Conservation (phyloP, 2,888 invertebrate genomes). For the Troides aeacus region DNA sequence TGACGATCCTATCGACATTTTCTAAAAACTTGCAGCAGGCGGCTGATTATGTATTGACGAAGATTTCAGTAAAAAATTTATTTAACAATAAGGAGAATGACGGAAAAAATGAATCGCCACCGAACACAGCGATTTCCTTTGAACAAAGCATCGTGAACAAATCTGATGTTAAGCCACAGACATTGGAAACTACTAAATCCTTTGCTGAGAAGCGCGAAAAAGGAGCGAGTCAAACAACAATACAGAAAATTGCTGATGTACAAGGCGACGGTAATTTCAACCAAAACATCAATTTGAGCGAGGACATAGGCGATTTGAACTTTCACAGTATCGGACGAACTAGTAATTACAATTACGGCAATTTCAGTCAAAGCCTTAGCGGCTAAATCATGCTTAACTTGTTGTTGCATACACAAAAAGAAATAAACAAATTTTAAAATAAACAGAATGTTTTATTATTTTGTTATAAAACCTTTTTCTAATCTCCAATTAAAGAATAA, state of each 20-base stretch:
- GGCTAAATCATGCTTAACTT: neutral
- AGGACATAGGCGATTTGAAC: constrained; percentile 18
- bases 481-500: no score
- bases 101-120: neutral
- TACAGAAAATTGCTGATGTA: constrained; percentile 14
- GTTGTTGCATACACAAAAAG: no score
- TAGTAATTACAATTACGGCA: constrained; percentile 18
- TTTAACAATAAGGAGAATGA: neutral
- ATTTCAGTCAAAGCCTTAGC: constrained; percentile 11
- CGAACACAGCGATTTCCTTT: neutral
- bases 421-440: no score
- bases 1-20: neutral
- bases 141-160: constrained; percentile 6
- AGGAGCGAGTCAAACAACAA: neutral
- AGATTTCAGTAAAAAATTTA: constrained; percentile 6
- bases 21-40: neutral
- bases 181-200: neutral
- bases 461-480: no score
- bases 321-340: constrained; percentile 7
- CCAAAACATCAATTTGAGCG: constrained; percentile 15
- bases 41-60: constrained; percentile 2
- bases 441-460: no score
- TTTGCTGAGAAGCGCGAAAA: neutral
- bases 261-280: constrained; percentile 18
- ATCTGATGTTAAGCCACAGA: neutral